A percentile compares a stretch with the other conserved stretches of the same genome.
phyloP scores from a whole-genome alignment of 2,797 vertebrate genomes.

The Rallus crepitans region DNA sequence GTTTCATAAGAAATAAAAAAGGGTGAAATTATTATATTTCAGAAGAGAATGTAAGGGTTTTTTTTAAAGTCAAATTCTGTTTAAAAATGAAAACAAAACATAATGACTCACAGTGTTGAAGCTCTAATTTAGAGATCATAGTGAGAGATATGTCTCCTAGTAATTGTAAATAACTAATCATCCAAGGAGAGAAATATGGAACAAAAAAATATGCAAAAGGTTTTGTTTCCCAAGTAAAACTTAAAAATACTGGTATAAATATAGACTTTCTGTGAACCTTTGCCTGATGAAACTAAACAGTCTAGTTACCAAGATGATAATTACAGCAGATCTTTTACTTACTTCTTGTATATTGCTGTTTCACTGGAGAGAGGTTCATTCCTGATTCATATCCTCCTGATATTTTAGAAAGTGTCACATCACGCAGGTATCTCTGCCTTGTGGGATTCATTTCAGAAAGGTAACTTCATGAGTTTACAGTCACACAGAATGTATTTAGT shows the following conservation, averaged over 20 bases:
- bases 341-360: accelerated
- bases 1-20: neutral
- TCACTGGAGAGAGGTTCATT: neutral
- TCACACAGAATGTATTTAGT: neutral
- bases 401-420: neutral
- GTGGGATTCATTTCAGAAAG: neutral
- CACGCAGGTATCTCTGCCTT: neutral
- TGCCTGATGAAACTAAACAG: neutral
- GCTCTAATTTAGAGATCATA: neutral
- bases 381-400: neutral
- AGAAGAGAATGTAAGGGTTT: neutral
- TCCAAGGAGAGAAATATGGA: neutral
- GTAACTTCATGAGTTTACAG: neutral
- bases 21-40: neutral
- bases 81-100: neutral
- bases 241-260: neutral
- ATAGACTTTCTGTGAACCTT: neutral
- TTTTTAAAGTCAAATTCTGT: neutral
- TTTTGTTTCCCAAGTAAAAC: neutral
- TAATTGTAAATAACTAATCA: neutral
- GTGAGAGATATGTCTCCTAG: neutral
- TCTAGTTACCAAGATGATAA: accelerated
- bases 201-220: neutral
- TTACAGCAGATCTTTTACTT: neutral
- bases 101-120: neutral